Evolutionary conservation across 2,888 invertebrate species (phyloP).

Genomic region (Panzeria rudis): DNA sequence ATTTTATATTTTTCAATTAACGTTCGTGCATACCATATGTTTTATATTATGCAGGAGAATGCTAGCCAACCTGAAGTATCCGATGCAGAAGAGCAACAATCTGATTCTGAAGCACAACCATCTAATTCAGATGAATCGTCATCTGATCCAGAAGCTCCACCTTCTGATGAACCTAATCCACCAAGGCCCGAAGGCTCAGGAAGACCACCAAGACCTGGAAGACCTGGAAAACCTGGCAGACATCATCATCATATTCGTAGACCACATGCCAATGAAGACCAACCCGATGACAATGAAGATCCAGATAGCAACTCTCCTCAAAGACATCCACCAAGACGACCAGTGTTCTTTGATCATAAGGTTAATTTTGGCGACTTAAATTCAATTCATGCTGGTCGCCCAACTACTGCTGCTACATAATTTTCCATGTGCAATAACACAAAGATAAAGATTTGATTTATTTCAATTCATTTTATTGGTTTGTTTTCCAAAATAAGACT

Average conservation of each 20-base stretch:
- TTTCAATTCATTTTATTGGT: no score
- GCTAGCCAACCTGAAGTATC: not conserved
- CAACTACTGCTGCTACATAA: no score
- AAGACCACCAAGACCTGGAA: not conserved
- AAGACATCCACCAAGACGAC: not conserved
- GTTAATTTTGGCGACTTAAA: no score
- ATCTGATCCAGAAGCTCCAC: not conserved
- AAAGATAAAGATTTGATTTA: no score
- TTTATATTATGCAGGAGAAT: not conserved
- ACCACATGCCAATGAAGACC: not conserved
- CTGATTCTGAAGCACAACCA: not conserved
- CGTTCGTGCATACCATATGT: not conserved
- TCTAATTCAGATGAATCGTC: not conserved
- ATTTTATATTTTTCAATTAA: not conserved
- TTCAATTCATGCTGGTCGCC: no score
- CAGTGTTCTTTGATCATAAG: not conserved
- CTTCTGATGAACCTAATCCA: conserved; percentile 8
- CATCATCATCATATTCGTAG: not conserved
- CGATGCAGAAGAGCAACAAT: not conserved
- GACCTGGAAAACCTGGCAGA: conserved; percentile 8
- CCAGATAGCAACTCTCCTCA: not conserved
- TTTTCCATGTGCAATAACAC: no score
- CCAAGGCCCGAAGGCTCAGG: not conserved
- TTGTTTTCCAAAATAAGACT: no score
- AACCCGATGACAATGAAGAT: not conserved